Evolutionary conservation across 92 coral and sea anemone genomes (phyloP), one percentile per base, ranked within the genome.

Genomic region (Metridium senile): DNA sequence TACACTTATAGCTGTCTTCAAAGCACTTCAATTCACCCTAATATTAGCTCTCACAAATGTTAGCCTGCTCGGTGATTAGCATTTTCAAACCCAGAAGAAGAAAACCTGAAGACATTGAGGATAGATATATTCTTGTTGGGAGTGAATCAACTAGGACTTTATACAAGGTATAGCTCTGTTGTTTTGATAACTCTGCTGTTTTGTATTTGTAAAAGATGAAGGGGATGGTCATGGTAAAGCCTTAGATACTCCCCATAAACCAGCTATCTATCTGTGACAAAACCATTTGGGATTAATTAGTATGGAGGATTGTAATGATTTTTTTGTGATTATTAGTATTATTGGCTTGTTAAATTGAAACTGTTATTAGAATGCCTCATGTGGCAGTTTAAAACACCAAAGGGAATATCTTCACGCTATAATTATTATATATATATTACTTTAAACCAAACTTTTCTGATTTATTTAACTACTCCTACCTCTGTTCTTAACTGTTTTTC

Each of bases 11-110:
- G 4, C 23, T 63, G 3, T 13, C 11, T 20, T 63, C 33, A 7
- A 3, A 54, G 17, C 66, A 59, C 61, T 54, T 54, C 7, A 51
- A 34, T 2, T 29, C 46, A 71, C 30, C 58, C 19, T 45, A 26
- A 51, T 32, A 28, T 34, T 0, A 23, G 10, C 32, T 35, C 64
- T 19, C 29, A 31, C n/a, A n/a, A n/a, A 75, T 75, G 80, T 17
- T 75, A 51, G 26, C 80, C 26, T 75, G 80, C 71, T 75, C 80
- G 13, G 71, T 75, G 23, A 75, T 75, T 8, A 64, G 62, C 22
- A 26, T 75, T 23, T 56, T 75, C 1, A 46, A 63, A 46, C 61
- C 70, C 25, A 75, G 53, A 32, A 75, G 26, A 45, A 64, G 33
- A 16, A 62, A 62, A 75, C 7, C 71, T 43, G 61, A 62, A 49